A percentile compares a stretch with the other conserved stretches of the same genome.
phyloP scores from a whole-genome alignment of 2,797 vertebrate species.

The Huso huso region DNA sequence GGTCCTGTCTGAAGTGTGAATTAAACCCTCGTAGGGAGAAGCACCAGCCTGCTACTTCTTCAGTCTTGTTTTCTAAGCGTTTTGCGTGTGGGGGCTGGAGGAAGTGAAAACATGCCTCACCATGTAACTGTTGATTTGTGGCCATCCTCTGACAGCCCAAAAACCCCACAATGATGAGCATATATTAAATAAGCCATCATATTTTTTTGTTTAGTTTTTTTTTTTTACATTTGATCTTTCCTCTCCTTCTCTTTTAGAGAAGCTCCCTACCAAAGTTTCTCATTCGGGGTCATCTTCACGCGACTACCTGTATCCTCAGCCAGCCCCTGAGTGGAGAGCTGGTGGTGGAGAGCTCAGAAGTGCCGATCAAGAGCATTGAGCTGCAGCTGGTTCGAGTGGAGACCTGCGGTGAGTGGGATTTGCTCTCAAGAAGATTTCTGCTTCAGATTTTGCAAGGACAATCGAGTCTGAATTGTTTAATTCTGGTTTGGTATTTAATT shows the following conservation, averaged over 20 bases:
- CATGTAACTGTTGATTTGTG: not conserved
- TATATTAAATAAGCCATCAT: not conserved
- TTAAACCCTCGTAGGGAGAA: no score
- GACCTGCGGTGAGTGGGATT: slow-evolving; percentile 75
- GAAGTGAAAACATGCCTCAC: no score
- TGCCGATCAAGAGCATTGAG: slow-evolving; percentile 83
- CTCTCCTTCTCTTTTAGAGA: slow-evolving; percentile 47
- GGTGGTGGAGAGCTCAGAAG: slow-evolving; percentile 79
- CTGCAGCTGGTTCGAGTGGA: slow-evolving; percentile 93
- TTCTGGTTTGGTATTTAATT: no score
- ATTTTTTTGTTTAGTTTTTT: no score
- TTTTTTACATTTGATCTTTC: not conserved
- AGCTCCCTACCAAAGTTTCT: slow-evolving; percentile 76
- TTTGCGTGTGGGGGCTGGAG: no score
- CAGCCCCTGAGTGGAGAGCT: slow-evolving; percentile 84
- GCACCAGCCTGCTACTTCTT: no score
- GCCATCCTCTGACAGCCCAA: not conserved
- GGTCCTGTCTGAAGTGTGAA: no score
- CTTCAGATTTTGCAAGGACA: no score
- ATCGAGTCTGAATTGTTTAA: no score
- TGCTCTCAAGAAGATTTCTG: no score
- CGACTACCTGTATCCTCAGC: slow-evolving; percentile 82
- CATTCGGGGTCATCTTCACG: slow-evolving; percentile 77
- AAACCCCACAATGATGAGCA: no score
- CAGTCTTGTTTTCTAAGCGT: no score